Percentiles rank a stretch among this genome's conserved stretches.
These are phyloP conservation scores for Smutsia gigantea DNA, from an alignment of 2,797 vertebrate genomes.

Conservation along the genomic window DNA sequence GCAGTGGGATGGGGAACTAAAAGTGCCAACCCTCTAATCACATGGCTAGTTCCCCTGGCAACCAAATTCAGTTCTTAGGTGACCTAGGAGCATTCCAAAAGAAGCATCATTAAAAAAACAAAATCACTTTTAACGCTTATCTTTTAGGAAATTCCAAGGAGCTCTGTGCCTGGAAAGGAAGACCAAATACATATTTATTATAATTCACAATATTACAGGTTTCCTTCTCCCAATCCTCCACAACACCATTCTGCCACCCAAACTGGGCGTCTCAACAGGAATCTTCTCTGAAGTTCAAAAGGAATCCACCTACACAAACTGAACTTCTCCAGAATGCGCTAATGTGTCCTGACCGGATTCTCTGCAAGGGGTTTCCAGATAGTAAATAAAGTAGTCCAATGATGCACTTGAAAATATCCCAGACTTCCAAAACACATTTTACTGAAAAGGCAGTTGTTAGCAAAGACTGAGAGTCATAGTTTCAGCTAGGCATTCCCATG, in stretches of 20 bases:
- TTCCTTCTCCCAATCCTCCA: neutral
- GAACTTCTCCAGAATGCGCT: neutral
- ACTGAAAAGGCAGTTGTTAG: conserved; percentile 69
- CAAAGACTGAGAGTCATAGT: conserved; percentile 58
- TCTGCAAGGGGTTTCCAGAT: neutral
- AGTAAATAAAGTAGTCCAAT: conserved; percentile 40
- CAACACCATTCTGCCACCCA: neutral
- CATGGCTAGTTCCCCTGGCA: neutral
- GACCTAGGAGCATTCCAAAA: neutral
- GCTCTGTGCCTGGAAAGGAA: neutral
- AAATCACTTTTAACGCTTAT: neutral
- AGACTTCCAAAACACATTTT: conserved; percentile 65
- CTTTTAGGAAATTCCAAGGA: neutral
- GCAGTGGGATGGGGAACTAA: neutral
- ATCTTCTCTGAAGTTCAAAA: conserved; percentile 38
- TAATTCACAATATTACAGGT: neutral
- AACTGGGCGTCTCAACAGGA: neutral
- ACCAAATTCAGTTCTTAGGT: neutral
- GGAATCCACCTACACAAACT: neutral
- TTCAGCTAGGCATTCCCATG: conserved; percentile 58
- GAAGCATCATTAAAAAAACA: neutral
- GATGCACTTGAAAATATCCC: conserved; percentile 63
- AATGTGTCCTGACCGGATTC: neutral
- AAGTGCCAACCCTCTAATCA: neutral
- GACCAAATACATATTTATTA: neutral